Conservation (phyloP, 2,888 invertebrate species). For the Cryptocephalus moraei region DNA sequence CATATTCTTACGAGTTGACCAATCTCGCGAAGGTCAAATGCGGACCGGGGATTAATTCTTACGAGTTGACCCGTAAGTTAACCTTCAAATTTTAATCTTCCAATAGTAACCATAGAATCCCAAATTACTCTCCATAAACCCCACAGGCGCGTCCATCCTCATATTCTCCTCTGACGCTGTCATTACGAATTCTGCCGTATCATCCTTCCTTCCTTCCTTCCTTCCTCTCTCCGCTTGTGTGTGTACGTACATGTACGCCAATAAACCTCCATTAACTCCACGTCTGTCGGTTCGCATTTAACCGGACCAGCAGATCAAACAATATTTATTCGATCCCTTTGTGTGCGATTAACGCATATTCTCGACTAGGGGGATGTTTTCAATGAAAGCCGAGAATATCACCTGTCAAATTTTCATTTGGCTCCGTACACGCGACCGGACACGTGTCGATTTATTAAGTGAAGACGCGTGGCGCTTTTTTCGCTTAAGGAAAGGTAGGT, state of each 20-base stretch:
- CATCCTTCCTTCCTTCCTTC: too few species aligned
- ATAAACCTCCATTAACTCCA: conserved; percentile 3
- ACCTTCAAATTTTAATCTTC: too few species aligned
- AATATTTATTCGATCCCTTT: conserved; percentile 10
- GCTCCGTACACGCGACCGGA: conserved; percentile 7
- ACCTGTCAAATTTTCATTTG: conserved; percentile 13
- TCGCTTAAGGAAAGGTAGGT: conserved; percentile 1
- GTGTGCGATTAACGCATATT: conserved; percentile 7
- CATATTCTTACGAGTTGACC: too few species aligned
- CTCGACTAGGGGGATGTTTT: conserved; percentile 4
- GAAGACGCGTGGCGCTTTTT: conserved; percentile 9
- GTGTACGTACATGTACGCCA: neutral
- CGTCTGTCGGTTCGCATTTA: conserved; percentile 4
- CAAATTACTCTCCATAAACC: too few species aligned
- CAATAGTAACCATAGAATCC: too few species aligned
- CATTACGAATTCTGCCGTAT: too few species aligned
- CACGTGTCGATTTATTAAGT: conserved; percentile 9
- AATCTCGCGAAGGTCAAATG: too few species aligned
- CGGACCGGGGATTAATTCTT: too few species aligned
- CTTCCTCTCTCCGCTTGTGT: too few species aligned
- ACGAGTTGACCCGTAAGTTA: too few species aligned
- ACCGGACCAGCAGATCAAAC: conserved; percentile 6
- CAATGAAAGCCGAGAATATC: conserved; percentile 14
- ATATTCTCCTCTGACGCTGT: too few species aligned
- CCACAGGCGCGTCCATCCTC: too few species aligned